These are phyloP conservation scores for Chelon labrosus DNA, from an alignment of 2,797 vertebrate genomes.

Conservation along the genomic window DNA sequence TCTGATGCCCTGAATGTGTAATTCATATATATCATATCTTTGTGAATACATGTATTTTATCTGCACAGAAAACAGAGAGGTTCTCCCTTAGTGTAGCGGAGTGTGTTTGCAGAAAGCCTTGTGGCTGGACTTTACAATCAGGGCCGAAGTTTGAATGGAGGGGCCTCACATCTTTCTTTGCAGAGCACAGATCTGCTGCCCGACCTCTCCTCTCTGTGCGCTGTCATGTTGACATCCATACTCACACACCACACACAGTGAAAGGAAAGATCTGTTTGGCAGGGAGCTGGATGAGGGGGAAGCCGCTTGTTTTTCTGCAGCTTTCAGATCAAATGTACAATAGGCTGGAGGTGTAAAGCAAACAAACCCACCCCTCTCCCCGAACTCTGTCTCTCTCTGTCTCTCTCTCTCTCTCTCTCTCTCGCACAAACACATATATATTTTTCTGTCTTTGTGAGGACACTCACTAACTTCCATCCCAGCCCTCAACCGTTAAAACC, in stretches of 20 bases:
- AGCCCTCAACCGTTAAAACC: neutral
- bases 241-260: conserved; percentile 32
- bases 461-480: neutral
- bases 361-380: conserved; percentile 46
- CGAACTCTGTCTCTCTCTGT: conserved; percentile 4
- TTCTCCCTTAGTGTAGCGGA: neutral
- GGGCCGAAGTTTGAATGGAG: conserved; percentile 6
- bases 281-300: conserved; percentile 17
- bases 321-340: conserved; percentile 64
- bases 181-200: neutral
- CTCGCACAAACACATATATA: neutral
- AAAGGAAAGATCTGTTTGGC: conserved; percentile 57
- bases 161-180: conserved; percentile 12
- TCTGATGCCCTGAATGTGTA: neutral
- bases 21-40: neutral
- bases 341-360: conserved; percentile 61
- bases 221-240: conserved; percentile 26
- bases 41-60: no score
- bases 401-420: neutral
- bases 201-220: conserved; percentile 15
- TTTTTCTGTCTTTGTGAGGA: conserved; percentile 8
- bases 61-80: neutral
- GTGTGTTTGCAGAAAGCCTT: neutral
- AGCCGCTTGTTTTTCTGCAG: conserved; percentile 57
- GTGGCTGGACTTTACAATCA: neutral